Evolutionary conservation across 2,888 invertebrate genomes (phyloP).

Genomic region (Harpalus rufipes): DNA sequence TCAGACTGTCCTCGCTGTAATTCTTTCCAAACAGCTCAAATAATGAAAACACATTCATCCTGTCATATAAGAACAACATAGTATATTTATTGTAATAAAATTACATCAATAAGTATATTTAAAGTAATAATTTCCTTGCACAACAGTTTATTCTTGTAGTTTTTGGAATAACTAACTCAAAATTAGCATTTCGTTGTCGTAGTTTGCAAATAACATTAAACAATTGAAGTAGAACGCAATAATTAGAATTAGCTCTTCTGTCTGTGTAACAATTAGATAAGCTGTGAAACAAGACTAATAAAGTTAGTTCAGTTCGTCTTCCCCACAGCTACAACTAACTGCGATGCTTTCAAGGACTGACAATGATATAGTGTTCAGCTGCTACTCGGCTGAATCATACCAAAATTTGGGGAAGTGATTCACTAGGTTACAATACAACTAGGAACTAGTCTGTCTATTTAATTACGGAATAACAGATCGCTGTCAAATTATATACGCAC

Average conservation of each 20-base stretch:
- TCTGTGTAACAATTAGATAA: background rate
- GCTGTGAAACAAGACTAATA: constrained; percentile 5
- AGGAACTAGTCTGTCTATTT: background rate
- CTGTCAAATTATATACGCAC: background rate
- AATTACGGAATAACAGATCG: background rate
- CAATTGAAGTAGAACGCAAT: background rate
- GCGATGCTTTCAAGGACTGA: background rate
- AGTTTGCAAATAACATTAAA: constrained; percentile 3
- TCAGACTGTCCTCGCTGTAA: background rate
- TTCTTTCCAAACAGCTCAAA: background rate
- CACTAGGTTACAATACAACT: background rate
- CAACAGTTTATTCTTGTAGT: no score
- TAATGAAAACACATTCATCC: background rate
- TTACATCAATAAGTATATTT: background rate
- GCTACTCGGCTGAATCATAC: constrained; percentile 15
- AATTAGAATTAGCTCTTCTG: background rate
- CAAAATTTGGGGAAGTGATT: constrained; percentile 8
- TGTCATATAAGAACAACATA: background rate
- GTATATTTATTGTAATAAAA: background rate
- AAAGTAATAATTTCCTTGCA: no score
- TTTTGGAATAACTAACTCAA: background rate
- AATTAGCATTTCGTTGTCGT: background rate
- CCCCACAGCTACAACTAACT: background rate
- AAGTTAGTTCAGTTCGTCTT: background rate
- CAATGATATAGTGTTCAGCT: constrained; percentile 24